Conservation (phyloP, 2,113 vertebrate genomes). For the Leucopsar rothschildi region DNA sequence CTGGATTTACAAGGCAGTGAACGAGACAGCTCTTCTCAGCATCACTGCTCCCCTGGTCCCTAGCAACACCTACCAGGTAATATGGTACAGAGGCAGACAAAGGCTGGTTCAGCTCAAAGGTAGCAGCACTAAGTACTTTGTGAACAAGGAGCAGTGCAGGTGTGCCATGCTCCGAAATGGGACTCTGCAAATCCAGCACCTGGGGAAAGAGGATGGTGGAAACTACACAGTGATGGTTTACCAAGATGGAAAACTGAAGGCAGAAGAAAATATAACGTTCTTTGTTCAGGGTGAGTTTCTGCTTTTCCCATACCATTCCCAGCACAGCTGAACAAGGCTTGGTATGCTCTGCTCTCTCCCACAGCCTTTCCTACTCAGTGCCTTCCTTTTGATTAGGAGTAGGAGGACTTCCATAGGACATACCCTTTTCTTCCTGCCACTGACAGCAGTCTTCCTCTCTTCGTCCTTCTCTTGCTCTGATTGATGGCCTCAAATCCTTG, state of each 20-base stretch:
- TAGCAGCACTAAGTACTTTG: rapidly evolving
- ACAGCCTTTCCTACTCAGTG: neutral
- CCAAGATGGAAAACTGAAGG: neutral
- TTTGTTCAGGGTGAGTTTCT: slow-evolving; percentile 7
- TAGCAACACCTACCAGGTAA: rapidly evolving
- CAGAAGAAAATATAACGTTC: neutral
- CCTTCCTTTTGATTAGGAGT: neutral
- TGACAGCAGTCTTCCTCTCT: neutral
- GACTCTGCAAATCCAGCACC: neutral
- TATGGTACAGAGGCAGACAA: rapidly evolving
- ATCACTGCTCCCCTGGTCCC: neutral
- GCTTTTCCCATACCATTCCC: neutral
- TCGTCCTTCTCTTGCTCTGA: neutral
- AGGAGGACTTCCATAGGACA: neutral
- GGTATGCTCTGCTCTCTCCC: neutral
- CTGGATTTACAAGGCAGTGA: neutral
- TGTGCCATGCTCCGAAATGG: neutral
- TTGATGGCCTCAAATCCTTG: neutral
- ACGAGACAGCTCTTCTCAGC: neutral
- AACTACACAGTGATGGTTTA: neutral
- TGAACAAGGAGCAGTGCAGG: neutral
- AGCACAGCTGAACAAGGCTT: neutral
- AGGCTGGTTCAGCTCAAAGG: neutral
- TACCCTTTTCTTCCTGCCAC: rapidly evolving
- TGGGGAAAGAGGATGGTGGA: neutral